Percentiles rank a stretch among this genome's conserved stretches.
Conservation (phyloP, 2,113 vertebrate genomes). For the Hydrolagus affinis region DNA sequence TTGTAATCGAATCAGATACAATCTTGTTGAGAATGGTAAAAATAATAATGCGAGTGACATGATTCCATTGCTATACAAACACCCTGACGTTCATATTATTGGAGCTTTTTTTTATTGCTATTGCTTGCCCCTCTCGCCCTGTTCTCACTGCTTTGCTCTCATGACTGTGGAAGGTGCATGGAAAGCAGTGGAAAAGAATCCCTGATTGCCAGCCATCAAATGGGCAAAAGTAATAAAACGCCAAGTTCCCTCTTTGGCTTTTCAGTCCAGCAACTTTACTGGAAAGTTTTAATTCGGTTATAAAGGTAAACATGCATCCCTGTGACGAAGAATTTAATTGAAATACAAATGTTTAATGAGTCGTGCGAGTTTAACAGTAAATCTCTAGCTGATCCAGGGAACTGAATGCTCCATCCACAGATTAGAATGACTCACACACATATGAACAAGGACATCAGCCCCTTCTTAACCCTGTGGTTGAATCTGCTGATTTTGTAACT, state of each 20-base stretch:
- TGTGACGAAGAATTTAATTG: too few species aligned
- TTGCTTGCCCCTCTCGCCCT: background rate
- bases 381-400: too few species aligned
- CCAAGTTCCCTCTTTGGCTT: background rate
- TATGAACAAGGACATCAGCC: too few species aligned
- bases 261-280: background rate
- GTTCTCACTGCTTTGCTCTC: too few species aligned
- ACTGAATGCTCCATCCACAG: too few species aligned
- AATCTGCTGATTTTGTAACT: too few species aligned
- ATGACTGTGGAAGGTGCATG: background rate
- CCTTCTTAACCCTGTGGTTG: too few species aligned
- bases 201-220: background rate
- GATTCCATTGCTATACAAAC: background rate
- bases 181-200: background rate
- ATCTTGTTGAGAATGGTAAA: background rate
- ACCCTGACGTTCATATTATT: background rate
- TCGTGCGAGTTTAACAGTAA: too few species aligned
- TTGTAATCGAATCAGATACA: background rate
- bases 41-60: background rate
- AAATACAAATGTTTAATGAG: too few species aligned
- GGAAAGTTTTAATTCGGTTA: too few species aligned
- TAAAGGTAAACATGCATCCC: too few species aligned
- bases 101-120: background rate
- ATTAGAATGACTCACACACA: too few species aligned
- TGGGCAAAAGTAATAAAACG: background rate